These are phyloP conservation scores for Puffinus mauretanicus DNA, from an alignment of 2,113 vertebrate species.

Conservation along the genomic window DNA sequence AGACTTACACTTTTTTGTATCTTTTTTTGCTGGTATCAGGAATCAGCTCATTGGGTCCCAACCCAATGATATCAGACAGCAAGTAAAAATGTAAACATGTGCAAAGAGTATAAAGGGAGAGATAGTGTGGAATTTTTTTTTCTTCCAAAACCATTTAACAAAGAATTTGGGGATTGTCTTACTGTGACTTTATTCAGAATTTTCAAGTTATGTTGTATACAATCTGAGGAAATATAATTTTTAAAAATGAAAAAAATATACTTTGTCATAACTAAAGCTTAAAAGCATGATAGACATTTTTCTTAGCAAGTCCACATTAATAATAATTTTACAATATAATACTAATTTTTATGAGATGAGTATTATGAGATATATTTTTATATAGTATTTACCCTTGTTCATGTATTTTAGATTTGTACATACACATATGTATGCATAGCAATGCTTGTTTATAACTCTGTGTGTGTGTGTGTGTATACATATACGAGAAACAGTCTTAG, in stretches of 20 bases:
- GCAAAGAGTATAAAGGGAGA: background rate
- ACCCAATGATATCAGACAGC: background rate
- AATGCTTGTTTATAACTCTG: background rate
- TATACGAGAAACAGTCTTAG: background rate
- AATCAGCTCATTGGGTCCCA: background rate
- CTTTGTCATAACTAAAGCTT: background rate
- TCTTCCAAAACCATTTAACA: rapidly evolving
- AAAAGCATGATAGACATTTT: background rate
- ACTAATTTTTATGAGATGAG: background rate
- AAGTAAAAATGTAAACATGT: background rate
- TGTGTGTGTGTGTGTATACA: too few species aligned
- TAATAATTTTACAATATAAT: background rate
- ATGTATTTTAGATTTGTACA: background rate
- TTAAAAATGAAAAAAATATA: background rate
- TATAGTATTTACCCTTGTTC: background rate
- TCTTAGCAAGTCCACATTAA: background rate
- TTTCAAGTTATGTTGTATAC: background rate
- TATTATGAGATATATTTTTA: background rate
- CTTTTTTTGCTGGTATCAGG: background rate
- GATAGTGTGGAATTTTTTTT: background rate
- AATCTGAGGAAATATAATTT: background rate
- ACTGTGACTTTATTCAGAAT: background rate
- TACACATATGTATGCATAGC: background rate
- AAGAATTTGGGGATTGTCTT: background rate
- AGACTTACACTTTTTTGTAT: background rate